Conservation (phyloP, 2,888 invertebrate genomes). For the Petrolisthes cinctipes region DNA sequence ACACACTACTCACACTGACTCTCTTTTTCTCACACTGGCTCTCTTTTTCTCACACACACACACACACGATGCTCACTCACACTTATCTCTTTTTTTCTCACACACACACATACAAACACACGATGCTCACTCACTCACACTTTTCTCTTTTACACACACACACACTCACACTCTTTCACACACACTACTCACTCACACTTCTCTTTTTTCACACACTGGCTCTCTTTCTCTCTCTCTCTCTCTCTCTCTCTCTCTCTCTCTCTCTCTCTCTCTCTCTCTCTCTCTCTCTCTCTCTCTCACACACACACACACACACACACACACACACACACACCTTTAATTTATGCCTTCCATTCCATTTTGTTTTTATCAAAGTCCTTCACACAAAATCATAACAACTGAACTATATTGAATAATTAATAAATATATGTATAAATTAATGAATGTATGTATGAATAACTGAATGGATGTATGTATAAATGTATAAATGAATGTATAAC, state of each 20-base stretch:
- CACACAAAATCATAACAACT: too few relatives aligned
- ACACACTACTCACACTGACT: conserved; percentile 2
- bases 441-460: too few relatives aligned
- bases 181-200: conserved; percentile 4
- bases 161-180: neutral
- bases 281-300: neutral
- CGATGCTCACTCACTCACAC: too few relatives aligned
- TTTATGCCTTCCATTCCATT: neutral
- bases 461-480: too few relatives aligned
- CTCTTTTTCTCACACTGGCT: neutral
- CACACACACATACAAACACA: too few relatives aligned
- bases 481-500: too few relatives aligned
- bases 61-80: conserved; percentile 4
- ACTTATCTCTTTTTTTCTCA: neutral
- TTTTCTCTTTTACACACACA: too few relatives aligned
- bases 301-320: conserved; percentile 10
- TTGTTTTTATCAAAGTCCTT: neutral
- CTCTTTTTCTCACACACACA: neutral
- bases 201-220: neutral
- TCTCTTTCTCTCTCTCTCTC: neutral
- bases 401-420: too few relatives aligned
- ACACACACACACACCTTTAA: neutral
- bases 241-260: neutral
- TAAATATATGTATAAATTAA: too few relatives aligned
- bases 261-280: neutral